A percentile compares a stretch with the other conserved stretches of the same genome.
These are phyloP conservation scores for Tringa solitaria DNA, from an alignment of 2,113 vertebrate genomes.

Conservation along the genomic window DNA sequence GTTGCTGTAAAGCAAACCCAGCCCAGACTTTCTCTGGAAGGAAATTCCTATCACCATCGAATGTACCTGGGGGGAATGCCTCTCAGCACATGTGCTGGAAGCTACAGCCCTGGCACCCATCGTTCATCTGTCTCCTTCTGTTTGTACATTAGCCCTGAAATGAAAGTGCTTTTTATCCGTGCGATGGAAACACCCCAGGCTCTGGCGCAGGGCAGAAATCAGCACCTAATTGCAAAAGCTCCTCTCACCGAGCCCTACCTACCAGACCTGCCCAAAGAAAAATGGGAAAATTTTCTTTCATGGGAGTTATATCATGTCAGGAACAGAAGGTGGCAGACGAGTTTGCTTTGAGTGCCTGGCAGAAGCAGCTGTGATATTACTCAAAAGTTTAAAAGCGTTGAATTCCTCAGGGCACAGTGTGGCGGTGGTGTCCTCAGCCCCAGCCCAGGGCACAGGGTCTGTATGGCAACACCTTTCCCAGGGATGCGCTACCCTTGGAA, in stretches of 20 bases:
- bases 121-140: not conserved
- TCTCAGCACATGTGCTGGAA: not conserved
- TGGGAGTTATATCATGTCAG: not conserved
- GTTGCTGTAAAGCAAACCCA: not conserved
- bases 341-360: not conserved
- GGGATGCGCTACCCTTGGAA: not conserved
- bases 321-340: conserved; percentile 68
- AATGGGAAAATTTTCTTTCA: accelerated
- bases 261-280: not conserved
- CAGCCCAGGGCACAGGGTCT: not conserved
- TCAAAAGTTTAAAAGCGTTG: not conserved
- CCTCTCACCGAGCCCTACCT: accelerated
- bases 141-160: not conserved
- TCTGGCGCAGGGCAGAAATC: not conserved
- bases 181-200: not conserved
- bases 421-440: accelerated
- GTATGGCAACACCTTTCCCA: not conserved
- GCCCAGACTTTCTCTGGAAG: not conserved
- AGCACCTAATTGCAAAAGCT: not conserved
- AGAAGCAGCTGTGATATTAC: accelerated
- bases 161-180: not conserved
- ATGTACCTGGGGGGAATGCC: not conserved
- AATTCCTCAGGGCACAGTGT: accelerated
- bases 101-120: not conserved
- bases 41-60: not conserved